A percentile compares a stretch with the other conserved stretches of the same genome.
Evolutionary conservation across 2,888 invertebrate genomes (phyloP).

Genomic region (Pteria penguin): DNA sequence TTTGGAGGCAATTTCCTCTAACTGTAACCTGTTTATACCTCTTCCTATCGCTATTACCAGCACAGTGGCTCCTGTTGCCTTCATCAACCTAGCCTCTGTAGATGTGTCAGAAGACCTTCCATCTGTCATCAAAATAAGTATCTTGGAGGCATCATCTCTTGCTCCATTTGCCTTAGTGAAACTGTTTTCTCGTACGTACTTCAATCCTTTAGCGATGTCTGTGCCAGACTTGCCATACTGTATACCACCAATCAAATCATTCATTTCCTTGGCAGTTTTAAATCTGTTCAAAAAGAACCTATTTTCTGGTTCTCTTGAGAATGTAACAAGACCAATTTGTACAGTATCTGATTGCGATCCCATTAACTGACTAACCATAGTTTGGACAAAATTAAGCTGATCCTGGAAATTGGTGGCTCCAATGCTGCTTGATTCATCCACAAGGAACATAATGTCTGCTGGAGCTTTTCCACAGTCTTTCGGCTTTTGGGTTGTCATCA

Average conservation of each 20-base stretch:
- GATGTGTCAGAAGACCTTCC: background rate
- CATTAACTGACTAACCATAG: background rate
- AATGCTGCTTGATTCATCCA: constrained; percentile 16
- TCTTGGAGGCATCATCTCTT: constrained; percentile 2
- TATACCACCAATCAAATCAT: background rate
- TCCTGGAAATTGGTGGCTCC: constrained; percentile 1
- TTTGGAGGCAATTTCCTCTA: constrained; percentile 2
- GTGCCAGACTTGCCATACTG: background rate
- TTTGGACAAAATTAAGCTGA: background rate
- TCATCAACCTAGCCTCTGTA: background rate
- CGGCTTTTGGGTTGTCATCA: background rate
- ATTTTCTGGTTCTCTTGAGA: constrained; percentile 4
- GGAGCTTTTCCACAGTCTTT: background rate
- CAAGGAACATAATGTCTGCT: constrained; percentile 9
- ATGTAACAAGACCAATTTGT: constrained; percentile 9
- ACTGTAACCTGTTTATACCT: background rate
- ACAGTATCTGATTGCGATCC: background rate
- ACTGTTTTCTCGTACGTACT: constrained; percentile 2
- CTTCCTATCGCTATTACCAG: constrained; percentile 4
- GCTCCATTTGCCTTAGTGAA: constrained; percentile 15
- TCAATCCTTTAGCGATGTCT: constrained; percentile 1
- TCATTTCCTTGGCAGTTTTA: background rate
- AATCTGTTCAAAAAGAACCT: constrained; percentile 6
- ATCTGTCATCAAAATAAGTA: constrained; percentile 10
- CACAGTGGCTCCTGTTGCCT: background rate